Base-by-base conservation (phyloP, 2,888 invertebrate species). In the Colostygia pectinataria region DNA sequence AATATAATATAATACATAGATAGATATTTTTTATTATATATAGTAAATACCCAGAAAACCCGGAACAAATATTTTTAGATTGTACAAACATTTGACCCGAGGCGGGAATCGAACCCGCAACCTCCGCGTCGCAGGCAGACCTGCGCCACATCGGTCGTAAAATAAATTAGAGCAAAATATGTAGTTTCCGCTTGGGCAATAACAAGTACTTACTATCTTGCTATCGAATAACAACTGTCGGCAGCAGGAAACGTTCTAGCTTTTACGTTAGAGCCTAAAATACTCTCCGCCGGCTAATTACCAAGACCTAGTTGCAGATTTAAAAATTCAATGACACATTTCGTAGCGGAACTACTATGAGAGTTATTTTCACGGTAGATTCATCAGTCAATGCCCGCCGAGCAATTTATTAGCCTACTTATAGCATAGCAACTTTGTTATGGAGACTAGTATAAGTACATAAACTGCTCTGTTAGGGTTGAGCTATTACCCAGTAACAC, bases 381-480 rank as follows among this genome's bases (percentile, higher is more conserved):
- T 28, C 44, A 45, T 47, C 58, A 57, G 55, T 57, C 59, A 59
- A 54, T 52, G 53, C 25, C 55, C 59, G 51, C 42, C 32, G 43
- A 55, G 57, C 45, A 50, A 59, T 61, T 55, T 49, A 49, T 29
- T 39, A 44, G 49, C 53, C 53, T 43, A 46, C 45, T 58, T 54
- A 59, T 59, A 57, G 59, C 58, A 54, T 59, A 53, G 57, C 59
- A 59, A 57, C 57, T 48, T 59, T 57, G 58, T 57, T 57, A 55
- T 55, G 55, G 37, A 40, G 9, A 31, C 13, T 12, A 33, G 20
- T 20, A 34, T 12, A 23, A 23, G 8, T 12, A 10, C 18, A 4
- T 23, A 23, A 18, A 33, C 12, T 13, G 13, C 29, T 12, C 5
- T 27, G 7, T 6, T 20, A 20, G 33, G 33, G 33, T 33, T 33